Evolutionary conservation across 1,140 invertebrate genomes (phyloP).

Genomic region (Aphis gossypii): DNA sequence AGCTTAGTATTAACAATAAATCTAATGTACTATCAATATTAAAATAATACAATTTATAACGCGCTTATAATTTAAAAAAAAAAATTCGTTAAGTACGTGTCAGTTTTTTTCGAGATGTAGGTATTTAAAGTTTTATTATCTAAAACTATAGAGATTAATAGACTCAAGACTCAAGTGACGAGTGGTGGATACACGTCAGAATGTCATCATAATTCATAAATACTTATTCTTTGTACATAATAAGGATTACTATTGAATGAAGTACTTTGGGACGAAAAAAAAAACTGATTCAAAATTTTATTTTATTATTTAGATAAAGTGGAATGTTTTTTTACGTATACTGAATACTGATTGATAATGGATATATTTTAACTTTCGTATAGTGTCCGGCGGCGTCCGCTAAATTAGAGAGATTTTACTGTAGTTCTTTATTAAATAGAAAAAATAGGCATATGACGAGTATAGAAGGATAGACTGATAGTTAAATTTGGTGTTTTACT

Average conservation of each 20-base stretch:
- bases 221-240: background rate
- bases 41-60: background rate
- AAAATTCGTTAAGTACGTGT: background rate
- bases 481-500: background rate
- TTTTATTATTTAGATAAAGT: background rate
- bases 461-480: background rate
- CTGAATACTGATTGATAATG: too few species aligned
- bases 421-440: background rate
- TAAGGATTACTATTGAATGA: background rate
- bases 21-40: background rate
- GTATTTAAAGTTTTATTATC: background rate
- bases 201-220: background rate
- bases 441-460: background rate
- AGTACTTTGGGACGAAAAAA: background rate
- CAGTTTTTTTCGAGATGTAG: background rate
- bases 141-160: background rate
- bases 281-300: background rate
- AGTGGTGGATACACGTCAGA: background rate
- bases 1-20: background rate
- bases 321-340: background rate
- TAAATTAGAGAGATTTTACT: background rate
- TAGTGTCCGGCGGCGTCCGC: background rate
- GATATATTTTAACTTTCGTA: background rate
- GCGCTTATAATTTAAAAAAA: background rate
- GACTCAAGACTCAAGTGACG: background rate